Base-by-base conservation (phyloP, 1,140 invertebrate genomes). In the Solenopsis invicta region DNA sequence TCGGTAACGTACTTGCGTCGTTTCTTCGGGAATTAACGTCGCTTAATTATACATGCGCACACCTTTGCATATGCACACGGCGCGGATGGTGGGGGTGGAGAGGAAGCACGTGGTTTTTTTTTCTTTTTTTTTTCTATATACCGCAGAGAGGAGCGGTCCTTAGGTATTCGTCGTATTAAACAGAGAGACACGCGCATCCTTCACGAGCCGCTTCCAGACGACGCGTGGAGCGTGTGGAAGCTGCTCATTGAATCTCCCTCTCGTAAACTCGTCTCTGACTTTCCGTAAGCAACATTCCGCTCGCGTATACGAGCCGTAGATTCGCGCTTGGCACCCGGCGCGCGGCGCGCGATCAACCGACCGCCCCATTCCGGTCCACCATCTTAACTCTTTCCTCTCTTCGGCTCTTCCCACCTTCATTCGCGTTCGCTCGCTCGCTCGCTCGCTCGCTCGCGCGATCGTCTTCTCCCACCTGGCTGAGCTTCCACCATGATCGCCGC, bases 321-420 rank as follows among this genome's bases (percentile, higher is more conserved):
- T 76, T 87, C 66, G 59, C 72, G 41, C 66, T 37, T 29, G 29
- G 29, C 29, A 2, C 29, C 1, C 29, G 29, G 0, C 29, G 29
- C 29, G 29, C 29, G n/a, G n/a, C n/a, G n/a, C n/a, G n/a, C n/a
- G n/a, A n/a, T n/a, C 66, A 45, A 66, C 66, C 52, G 45, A 54
- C 76, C 84, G 76, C 69, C 66, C 84, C 84, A 82, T 89, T 82
- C 88, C 76, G 77, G 75, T 87, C 86, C 74, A 56, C 89, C 86
- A 82, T 90, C 80, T 78, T 62, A 69, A 87, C 74, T 56, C 64
- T 80, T 88, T 84, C 85, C 89, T 88, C 62, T 78, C n/a, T 69
- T 74, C 61, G 34, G 71, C 52, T 71, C n/a, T 69, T 74, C 61
- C 41, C 76, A 77, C 71, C 37, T 29, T 64, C 66, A 12, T 69